These are phyloP conservation scores for Sitta carolinensis DNA, from an alignment of 2,797 vertebrate species.

Conservation along the genomic window DNA sequence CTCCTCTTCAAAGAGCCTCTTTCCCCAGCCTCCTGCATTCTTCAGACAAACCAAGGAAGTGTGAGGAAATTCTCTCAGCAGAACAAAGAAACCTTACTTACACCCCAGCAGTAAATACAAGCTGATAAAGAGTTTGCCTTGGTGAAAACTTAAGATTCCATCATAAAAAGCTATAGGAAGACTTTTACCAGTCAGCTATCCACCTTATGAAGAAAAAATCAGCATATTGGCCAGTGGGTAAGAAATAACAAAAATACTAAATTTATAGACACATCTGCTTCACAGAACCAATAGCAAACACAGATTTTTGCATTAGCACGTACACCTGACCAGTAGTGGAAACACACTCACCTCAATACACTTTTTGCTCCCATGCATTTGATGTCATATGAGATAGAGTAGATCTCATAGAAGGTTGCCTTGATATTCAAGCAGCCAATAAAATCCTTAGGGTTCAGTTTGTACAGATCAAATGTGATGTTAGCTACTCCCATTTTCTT, in stretches of 20 bases:
- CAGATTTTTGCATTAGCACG: neutral
- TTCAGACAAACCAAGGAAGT: neutral
- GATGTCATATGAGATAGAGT: constrained; percentile 83
- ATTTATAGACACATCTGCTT: neutral
- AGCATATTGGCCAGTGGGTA: neutral
- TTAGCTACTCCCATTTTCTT: constrained; percentile 83
- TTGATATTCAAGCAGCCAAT: constrained; percentile 84
- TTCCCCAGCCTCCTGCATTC: neutral
- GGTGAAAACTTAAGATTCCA: neutral
- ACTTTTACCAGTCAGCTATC: neutral
- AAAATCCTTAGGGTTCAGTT: constrained; percentile 84
- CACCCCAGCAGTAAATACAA: neutral
- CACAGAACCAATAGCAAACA: neutral
- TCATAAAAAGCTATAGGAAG: neutral
- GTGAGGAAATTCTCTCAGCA: neutral
- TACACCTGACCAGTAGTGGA: neutral
- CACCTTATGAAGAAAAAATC: neutral
- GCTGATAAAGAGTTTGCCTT: neutral
- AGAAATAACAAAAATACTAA: neutral
- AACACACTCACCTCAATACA: constrained; percentile 77
- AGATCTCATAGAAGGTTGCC: constrained; percentile 83
- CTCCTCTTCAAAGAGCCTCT: neutral
- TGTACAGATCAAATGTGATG: constrained; percentile 86
- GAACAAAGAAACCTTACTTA: neutral
- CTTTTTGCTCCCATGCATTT: constrained; percentile 78